Percentiles rank a stretch among this genome's conserved stretches.
phyloP scores from a whole-genome alignment of 2,888 invertebrate genomes.

The Drosophila emarginata region DNA sequence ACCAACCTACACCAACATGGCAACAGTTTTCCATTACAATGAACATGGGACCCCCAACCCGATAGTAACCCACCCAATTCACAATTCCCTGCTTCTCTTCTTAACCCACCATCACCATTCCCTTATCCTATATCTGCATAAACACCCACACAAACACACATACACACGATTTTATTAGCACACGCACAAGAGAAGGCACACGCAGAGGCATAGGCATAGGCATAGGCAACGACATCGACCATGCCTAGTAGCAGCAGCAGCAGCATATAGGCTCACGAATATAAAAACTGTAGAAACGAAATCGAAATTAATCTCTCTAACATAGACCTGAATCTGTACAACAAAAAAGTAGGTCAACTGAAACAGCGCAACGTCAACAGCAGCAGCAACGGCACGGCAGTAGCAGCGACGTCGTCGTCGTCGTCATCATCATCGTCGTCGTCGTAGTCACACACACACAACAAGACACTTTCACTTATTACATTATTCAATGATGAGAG shows the following conservation, averaged over 20 bases:
- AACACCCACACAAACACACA: background rate
- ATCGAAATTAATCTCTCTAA: slow-evolving; percentile 84
- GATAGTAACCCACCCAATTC: slow-evolving; percentile 2
- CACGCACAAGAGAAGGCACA: slow-evolving; percentile 7
- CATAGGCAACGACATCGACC: background rate
- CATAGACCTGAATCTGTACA: slow-evolving; percentile 94
- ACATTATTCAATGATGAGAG: slow-evolving; percentile 84
- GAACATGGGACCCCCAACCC: slow-evolving; percentile 25
- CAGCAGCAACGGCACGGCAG: slow-evolving; percentile 28
- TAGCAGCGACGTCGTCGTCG: slow-evolving; percentile 19
- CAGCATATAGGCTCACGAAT: slow-evolving; percentile 37
- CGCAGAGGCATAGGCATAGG: slow-evolving; percentile 1
- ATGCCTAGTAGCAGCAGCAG: slow-evolving; percentile 14
- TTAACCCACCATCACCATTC: background rate
- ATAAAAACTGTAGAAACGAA: slow-evolving; percentile 64
- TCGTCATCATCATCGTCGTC: slow-evolving; percentile 26
- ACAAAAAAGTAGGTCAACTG: slow-evolving; percentile 90
- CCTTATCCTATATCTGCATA: slow-evolving; percentile 33
- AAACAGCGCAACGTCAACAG: slow-evolving; percentile 80
- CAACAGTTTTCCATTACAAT: slow-evolving; percentile 65
- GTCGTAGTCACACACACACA: slow-evolving; percentile 36
- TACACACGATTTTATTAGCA: slow-evolving; percentile 21
- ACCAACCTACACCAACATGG: slow-evolving; percentile 58
- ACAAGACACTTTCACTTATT: slow-evolving; percentile 92
- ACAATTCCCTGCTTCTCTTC: background rate